A percentile compares a stretch with the other conserved stretches of the same genome.
Evolutionary conservation across 2,113 vertebrate species (phyloP).

Genomic region (Stegostoma tigrinum): DNA sequence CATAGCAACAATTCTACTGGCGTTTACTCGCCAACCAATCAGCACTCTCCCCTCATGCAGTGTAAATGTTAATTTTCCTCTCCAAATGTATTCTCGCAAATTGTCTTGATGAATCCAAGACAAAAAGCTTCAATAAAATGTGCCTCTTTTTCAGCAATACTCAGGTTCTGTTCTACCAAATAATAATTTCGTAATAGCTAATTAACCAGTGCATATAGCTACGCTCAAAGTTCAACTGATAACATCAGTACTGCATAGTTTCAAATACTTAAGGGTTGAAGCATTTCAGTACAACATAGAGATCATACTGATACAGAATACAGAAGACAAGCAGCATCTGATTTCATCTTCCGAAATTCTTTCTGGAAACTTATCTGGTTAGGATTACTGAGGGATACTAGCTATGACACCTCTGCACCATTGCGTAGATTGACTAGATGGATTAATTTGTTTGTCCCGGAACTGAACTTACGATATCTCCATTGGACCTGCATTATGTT

Average conservation of each 20-base stretch:
- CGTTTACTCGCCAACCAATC: too few species aligned
- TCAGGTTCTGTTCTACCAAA: too few species aligned
- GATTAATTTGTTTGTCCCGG: background rate
- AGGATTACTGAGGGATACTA: background rate
- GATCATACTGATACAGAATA: background rate
- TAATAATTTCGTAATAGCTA: too few species aligned
- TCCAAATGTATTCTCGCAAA: too few species aligned
- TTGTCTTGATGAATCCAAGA: too few species aligned
- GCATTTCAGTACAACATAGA: background rate
- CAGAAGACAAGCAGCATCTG: background rate
- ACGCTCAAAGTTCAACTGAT: background rate
- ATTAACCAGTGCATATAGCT: too few species aligned
- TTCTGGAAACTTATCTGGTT: background rate
- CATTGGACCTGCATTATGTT: background rate
- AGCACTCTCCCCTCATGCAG: too few species aligned
- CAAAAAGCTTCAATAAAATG: too few species aligned
- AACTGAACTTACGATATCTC: background rate
- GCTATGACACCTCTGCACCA: background rate
- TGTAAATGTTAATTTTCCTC: too few species aligned
- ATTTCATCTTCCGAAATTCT: background rate
- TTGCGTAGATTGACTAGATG: background rate
- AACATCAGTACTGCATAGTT: background rate
- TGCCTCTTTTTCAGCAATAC: too few species aligned
- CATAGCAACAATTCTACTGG: too few species aligned
- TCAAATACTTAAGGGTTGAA: background rate